Percentiles rank a stretch among this genome's conserved stretches.
phyloP scores from a whole-genome alignment of 2,888 invertebrate genomes.

The Agrochola macilenta region DNA sequence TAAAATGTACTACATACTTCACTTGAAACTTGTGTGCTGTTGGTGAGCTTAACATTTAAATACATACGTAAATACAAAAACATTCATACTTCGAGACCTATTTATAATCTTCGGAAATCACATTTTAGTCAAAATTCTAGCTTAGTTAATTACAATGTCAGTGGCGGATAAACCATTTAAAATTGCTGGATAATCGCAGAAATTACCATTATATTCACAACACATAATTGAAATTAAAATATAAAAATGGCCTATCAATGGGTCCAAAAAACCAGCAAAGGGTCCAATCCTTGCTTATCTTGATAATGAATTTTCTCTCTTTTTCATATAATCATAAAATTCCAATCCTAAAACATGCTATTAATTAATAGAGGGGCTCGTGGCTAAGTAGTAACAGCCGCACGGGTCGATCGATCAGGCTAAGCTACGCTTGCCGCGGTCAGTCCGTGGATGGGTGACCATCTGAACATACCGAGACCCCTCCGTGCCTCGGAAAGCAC shows the following conservation, averaged over 20 bases:
- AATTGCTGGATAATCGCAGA: not conserved
- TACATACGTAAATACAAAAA: too few relatives aligned
- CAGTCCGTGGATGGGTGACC: too few relatives aligned
- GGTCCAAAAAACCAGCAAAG: too few relatives aligned
- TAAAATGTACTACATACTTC: slow-evolving; percentile 27
- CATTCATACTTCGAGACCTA: slow-evolving; percentile 14
- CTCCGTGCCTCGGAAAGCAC: too few relatives aligned
- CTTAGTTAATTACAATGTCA: slow-evolving; percentile 8
- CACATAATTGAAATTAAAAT: not conserved
- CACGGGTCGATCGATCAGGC: too few relatives aligned
- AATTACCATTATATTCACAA: not conserved
- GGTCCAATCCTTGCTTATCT: not conserved
- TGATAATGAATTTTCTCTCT: not conserved
- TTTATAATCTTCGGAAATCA: slow-evolving; percentile 1
- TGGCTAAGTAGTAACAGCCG: too few relatives aligned
- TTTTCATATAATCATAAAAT: slow-evolving; percentile 3
- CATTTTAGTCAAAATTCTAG: slow-evolving; percentile 13
- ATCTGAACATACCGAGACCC: too few relatives aligned
- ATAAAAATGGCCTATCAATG: not conserved
- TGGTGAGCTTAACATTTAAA: not conserved
- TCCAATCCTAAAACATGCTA: not conserved
- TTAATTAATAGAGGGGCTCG: not conserved
- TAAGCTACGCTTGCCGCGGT: too few relatives aligned
- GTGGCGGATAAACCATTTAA: not conserved
- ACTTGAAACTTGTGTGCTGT: slow-evolving; percentile 50